Evolutionary conservation across 1,140 invertebrate species (phyloP).

Genomic region (Nephila pilipes): DNA sequence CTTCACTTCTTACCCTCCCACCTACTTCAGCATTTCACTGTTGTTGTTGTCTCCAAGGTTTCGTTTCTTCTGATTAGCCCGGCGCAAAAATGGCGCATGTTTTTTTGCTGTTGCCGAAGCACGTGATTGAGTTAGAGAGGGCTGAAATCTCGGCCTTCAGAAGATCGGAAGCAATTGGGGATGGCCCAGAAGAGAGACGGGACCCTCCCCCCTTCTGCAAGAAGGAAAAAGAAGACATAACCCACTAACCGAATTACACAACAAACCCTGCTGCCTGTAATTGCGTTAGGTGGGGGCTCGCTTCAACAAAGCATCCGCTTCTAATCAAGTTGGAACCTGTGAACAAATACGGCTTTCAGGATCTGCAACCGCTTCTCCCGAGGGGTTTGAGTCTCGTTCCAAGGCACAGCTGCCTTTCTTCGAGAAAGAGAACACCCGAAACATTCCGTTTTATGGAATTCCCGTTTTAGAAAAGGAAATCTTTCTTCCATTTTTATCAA

Average conservation of each 20-base stretch:
- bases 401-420: constrained; percentile 59
- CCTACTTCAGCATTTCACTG: constrained; percentile 9
- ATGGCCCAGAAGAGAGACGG: constrained; percentile 17
- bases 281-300: constrained; percentile 71
- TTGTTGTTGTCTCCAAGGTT: constrained; percentile 28
- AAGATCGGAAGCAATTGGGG: constrained; percentile 68
- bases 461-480: constrained; percentile 1
- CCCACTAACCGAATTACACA: constrained; percentile 76
- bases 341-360: constrained; percentile 74
- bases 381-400: constrained; percentile 22
- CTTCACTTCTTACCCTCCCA: background rate
- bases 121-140: constrained; percentile 73
- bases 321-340: constrained; percentile 77
- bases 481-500: constrained; percentile 10
- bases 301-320: constrained; percentile 75
- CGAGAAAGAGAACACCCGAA: background rate
- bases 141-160: constrained; percentile 75
- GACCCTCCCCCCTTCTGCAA: background rate
- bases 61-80: constrained; percentile 67
- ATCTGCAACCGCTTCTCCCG: constrained; percentile 29
- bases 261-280: constrained; percentile 73
- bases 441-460: constrained; percentile 26
- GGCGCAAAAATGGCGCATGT: constrained; percentile 30
- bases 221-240: constrained; percentile 61
- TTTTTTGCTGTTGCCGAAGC: constrained; percentile 24